Evolutionary conservation across 2,888 invertebrate species (phyloP), one percentile per base, ranked within the genome.

Genomic region (Cartodere bifasciata): DNA sequence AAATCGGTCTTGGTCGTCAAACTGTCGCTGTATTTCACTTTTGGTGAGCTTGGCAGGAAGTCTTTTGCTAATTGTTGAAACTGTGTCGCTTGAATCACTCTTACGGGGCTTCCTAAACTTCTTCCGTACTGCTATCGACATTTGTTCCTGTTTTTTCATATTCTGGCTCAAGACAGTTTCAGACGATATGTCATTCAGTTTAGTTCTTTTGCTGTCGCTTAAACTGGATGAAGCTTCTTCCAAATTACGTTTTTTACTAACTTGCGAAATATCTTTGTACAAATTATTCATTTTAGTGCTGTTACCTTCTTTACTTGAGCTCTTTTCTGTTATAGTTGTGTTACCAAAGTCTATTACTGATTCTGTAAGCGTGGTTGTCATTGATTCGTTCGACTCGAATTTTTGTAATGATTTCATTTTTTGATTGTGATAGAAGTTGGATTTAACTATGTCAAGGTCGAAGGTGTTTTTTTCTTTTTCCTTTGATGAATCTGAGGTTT

Each of bases 21-120:
- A 55, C n/a, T 49, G 50, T 13, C 46, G 37, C 16, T 41, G 32
- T 20, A 56, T 56, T 36, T 53, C 46, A 25, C 42, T 45, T 15
- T 47, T 47, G 3, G 44, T 51, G 3, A 53, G 35, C 31, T 34
- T n/a, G n/a, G n/a, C n/a, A n/a, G n/a, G n/a, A n/a, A n/a, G n/a
- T n/a, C n/a, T n/a, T n/a, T n/a, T n/a, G n/a, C n/a, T n/a, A n/a
- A n/a, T n/a, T n/a, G n/a, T n/a, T n/a, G n/a, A n/a, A n/a, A n/a
- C n/a, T n/a, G n/a, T n/a, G n/a, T n/a, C n/a, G n/a, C n/a, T n/a
- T n/a, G n/a, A n/a, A n/a, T n/a, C n/a, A n/a, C n/a, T n/a, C n/a
- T n/a, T n/a, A n/a, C n/a, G n/a, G n/a, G n/a, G n/a, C n/a, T n/a
- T n/a, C n/a, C n/a, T n/a, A n/a, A n/a, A n/a, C n/a, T n/a, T n/a